Base-by-base conservation (phyloP, 2,113 vertebrate species). In the Halcyon senegalensis region DNA sequence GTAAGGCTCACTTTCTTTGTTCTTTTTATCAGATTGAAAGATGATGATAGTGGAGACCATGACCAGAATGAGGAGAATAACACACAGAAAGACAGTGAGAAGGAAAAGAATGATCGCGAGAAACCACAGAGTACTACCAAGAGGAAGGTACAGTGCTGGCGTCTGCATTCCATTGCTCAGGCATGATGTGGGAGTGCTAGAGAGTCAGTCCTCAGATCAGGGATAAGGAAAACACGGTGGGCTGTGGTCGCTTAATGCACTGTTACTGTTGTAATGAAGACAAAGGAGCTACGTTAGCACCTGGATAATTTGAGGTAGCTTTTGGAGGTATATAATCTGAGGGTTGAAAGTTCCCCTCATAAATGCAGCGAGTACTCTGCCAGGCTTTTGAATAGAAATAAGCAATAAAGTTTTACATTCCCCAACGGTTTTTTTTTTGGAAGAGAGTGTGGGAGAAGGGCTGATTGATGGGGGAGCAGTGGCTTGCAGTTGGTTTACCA, bases 31-130 rank as follows among this genome's bases (percentile, higher is more conserved):
- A 98, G 98, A 96, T 96, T 98, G 96, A 98, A 98, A 97, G 98
- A 98, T 96, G 98, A 98, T 43, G 98, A 98, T 89, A 98, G 98
- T 59, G 98, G 98, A 95, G 98, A 98, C 94, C 98, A 98, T 90
- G 98, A 98, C 95, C 98, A 98, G 96, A 98, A 98, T 30, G 98
- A 98, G 96, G 98, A 98, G 95, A 98, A 98, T 97, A 98, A 97
- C 98, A 98, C 98, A 98, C 98, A 98, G 98, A 98, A 98, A 98
- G 98, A 98, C 96, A 95, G 98, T 98, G 98, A 98, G 98, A 98
- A 98, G 98, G 98, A 98, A 98, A 98, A 98, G 97, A 97, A 82
- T 0, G 98, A 98, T 44, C 97, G 98, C 41, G 98, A 98, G 91
- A 98, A 98, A 66, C 93, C 95, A 72, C 98, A 98, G 95, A 97